phyloP scores from a whole-genome alignment of 2,113 vertebrate species.

The Xiphophorus hellerii region DNA sequence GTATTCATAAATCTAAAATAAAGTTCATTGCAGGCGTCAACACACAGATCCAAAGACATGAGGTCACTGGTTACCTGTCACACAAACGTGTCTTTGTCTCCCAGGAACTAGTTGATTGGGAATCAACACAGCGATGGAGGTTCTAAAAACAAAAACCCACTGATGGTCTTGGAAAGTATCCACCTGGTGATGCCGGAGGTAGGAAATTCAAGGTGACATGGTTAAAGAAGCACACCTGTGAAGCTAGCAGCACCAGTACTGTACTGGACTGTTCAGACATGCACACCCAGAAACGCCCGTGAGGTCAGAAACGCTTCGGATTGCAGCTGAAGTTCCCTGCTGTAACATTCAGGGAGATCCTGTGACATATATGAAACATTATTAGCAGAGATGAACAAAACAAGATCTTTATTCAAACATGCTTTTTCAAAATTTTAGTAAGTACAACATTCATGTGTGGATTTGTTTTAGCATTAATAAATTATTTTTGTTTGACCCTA shows the following conservation, averaged over 20 bases:
- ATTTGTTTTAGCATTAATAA: background rate
- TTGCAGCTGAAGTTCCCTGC: background rate
- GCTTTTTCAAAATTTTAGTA: too few relatives aligned
- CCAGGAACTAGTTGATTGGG: slow-evolving; percentile 38
- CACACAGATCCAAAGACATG: slow-evolving; percentile 22
- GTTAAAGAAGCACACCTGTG: slow-evolving; percentile 35
- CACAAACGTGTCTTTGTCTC: slow-evolving; percentile 53
- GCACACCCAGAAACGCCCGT: background rate
- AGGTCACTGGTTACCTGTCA: slow-evolving; percentile 46
- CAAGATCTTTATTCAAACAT: too few relatives aligned
- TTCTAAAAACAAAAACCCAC: slow-evolving; percentile 32
- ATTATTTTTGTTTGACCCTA: too few relatives aligned
- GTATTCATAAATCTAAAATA: slow-evolving; percentile 11
- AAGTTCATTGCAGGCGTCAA: slow-evolving; percentile 14
- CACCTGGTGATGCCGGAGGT: slow-evolving; percentile 29
- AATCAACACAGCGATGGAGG: slow-evolving; percentile 36
- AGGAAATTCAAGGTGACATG: slow-evolving; percentile 51
- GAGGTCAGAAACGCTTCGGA: background rate
- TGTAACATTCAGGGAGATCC: background rate
- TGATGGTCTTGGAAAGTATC: slow-evolving; percentile 43
- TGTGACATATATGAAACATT: background rate
- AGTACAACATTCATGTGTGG: too few relatives aligned
- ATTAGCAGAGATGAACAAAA: background rate
- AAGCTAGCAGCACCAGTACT: background rate
- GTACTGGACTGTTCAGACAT: background rate